Base-by-base conservation (phyloP, 1,140 invertebrate genomes). In the Zaprionus taronus region DNA sequence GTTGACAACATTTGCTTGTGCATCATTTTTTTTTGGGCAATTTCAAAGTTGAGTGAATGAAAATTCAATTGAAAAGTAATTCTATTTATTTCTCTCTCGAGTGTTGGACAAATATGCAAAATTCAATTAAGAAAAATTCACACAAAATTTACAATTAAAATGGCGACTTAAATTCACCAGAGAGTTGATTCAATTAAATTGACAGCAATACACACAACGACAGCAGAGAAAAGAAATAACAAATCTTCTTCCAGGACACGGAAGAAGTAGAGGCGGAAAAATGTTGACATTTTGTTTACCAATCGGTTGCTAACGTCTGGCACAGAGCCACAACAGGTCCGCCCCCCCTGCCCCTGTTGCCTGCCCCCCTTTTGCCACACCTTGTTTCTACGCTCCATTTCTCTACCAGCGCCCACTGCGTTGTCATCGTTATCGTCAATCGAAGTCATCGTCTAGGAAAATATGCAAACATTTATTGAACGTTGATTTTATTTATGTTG, bases 381-480 rank as follows among this genome's bases (percentile, higher is more conserved):
- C 53, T 22, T 5, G 0, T 14, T 24, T 5, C 53, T n/a, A 26
- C 28, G 26, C 15, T 36, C 9, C 9, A 20, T 5, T 58, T 36
- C 36, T n/a, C 24, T 49, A 11, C 31, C 12, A 17, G 22, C 22
- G 22, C 22, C 15, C 38, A 14, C 28, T 7, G 5, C 20, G 72
- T 76, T 66, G 68, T 76, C 73, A 72, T 44, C 73, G 61, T 76
- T 72, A 76, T 76, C 67, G 68, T 76, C 65, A 28, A 69, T 64
- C 70, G 68, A 65, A 72, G 65, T 71, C 61, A 63, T 77, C 73
- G 72, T 89, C 83, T 89, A 87, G 78, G 74, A 87, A 87, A 84
- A 87, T 90, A 89, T 89, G 84, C 85, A 89, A 89, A 89, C 85
- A 84, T 89, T 89, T 90, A 89, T 90, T 89, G 85, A 84, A 89